Percentiles rank a stretch among this genome's conserved stretches.
phyloP scores from a whole-genome alignment of 2,113 vertebrate genomes.

The Taxidea taxus region DNA sequence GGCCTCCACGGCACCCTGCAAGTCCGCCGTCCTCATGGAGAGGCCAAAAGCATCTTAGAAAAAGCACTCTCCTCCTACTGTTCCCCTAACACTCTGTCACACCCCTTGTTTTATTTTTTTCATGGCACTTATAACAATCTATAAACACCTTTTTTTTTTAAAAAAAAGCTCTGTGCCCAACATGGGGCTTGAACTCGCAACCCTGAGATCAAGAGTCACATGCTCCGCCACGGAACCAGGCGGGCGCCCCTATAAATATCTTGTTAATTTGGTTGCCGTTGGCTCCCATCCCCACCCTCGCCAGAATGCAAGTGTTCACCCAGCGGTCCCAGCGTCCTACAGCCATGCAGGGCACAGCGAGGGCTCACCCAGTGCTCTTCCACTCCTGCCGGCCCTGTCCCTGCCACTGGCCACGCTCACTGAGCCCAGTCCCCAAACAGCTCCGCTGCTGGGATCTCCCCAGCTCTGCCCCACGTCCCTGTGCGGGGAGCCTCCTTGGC shows the following conservation, averaged over 20 bases:
- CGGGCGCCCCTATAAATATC: constrained; percentile 24
- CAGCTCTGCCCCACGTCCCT: neutral
- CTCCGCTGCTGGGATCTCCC: neutral
- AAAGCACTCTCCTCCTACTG: neutral
- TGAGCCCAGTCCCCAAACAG: neutral
- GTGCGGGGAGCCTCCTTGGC: neutral
- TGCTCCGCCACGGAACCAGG: neutral
- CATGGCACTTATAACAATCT: neutral
- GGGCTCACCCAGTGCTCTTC: neutral
- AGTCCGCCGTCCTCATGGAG: accelerated
- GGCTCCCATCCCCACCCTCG: neutral
- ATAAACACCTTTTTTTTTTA: neutral
- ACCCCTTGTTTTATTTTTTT: constrained; percentile 8
- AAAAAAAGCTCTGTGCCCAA: neutral
- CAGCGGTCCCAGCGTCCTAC: neutral
- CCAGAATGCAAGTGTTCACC: neutral
- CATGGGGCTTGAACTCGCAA: neutral
- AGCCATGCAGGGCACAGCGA: accelerated
- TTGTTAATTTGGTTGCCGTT: neutral
- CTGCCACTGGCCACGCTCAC: neutral
- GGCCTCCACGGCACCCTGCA: accelerated
- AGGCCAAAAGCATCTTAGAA: neutral
- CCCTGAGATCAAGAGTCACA: neutral
- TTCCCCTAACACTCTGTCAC: neutral
- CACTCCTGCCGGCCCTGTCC: neutral